Percentiles rank a stretch among this genome's conserved stretches.
phyloP scores from a whole-genome alignment of 2,888 invertebrate genomes.

The Erebia epiphron region DNA sequence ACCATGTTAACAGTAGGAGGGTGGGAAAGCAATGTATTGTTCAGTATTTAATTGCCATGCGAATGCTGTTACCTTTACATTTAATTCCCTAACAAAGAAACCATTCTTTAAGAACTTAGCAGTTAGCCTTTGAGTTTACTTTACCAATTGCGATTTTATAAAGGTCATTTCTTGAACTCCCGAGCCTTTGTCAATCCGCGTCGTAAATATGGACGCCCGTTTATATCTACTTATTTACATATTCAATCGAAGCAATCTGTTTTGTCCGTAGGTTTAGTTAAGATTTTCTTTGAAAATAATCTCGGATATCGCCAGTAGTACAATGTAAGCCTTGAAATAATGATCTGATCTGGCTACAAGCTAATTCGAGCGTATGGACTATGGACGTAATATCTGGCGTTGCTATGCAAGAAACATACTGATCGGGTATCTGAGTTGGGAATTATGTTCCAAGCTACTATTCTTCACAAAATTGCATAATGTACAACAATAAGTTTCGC shows the following conservation, averaged over 20 bases:
- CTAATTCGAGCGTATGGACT: too few relatives aligned
- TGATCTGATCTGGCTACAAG: too few relatives aligned
- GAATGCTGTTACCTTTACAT: conserved; percentile 36
- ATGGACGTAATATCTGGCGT: too few relatives aligned
- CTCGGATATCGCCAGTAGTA: not conserved
- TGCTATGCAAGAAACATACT: not conserved
- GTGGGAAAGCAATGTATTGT: conserved; percentile 27
- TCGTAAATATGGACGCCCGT: conserved; percentile 24
- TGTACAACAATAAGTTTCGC: conserved; percentile 55
- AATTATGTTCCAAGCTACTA: too few relatives aligned
- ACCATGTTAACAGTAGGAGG: conserved; percentile 17
- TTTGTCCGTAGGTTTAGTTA: not conserved
- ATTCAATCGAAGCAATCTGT: not conserved
- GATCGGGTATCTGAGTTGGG: not conserved
- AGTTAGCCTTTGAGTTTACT: conserved; percentile 36
- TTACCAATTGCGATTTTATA: conserved; percentile 35
- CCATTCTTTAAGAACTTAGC: conserved; percentile 36
- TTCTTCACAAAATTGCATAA: conserved; percentile 39
- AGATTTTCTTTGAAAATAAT: not conserved
- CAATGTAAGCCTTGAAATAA: not conserved
- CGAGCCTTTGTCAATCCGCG: conserved; percentile 33
- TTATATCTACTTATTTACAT: conserved; percentile 25
- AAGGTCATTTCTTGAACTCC: conserved; percentile 39
- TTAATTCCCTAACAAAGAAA: conserved; percentile 37
- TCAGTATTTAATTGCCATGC: conserved; percentile 34